These are phyloP conservation scores for Odontomachus brunneus DNA, from an alignment of 1,140 invertebrate species.

Conservation along the genomic window DNA sequence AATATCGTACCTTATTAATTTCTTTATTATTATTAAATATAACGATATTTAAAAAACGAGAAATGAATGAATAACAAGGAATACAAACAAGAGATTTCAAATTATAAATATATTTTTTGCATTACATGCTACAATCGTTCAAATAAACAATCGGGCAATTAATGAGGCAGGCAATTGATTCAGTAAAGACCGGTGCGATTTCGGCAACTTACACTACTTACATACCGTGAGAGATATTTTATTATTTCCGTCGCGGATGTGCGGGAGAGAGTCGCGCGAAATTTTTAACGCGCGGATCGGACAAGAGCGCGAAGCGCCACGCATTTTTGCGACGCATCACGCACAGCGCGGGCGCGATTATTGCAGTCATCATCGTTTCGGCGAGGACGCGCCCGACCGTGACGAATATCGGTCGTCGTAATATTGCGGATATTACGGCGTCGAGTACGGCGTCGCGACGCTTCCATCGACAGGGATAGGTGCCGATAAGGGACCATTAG, in stretches of 20 bases:
- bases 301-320: neutral
- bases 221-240: neutral
- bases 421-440: constrained; percentile 19
- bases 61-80: too few relatives aligned
- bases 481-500: constrained; percentile 62
- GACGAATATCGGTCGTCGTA: constrained; percentile 8
- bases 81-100: too few relatives aligned
- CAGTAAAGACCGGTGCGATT: too few relatives aligned
- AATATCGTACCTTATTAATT: too few relatives aligned
- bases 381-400: neutral
- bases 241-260: neutral
- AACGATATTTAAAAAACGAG: too few relatives aligned
- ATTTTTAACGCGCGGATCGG: neutral
- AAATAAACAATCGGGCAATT: too few relatives aligned
- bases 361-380: constrained; percentile 6
- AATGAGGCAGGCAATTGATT: too few relatives aligned
- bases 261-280: constrained; percentile 3
- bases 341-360: neutral
- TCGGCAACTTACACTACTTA: neutral
- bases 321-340: neutral
- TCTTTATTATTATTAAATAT: too few relatives aligned
- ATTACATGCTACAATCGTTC: too few relatives aligned
- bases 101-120: too few relatives aligned
- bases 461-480: constrained; percentile 11
- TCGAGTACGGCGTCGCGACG: neutral